A percentile compares a stretch with the other conserved stretches of the same genome.
Evolutionary conservation across 1,140 invertebrate species (phyloP).

Genomic region (Probaryconus sp.): DNA sequence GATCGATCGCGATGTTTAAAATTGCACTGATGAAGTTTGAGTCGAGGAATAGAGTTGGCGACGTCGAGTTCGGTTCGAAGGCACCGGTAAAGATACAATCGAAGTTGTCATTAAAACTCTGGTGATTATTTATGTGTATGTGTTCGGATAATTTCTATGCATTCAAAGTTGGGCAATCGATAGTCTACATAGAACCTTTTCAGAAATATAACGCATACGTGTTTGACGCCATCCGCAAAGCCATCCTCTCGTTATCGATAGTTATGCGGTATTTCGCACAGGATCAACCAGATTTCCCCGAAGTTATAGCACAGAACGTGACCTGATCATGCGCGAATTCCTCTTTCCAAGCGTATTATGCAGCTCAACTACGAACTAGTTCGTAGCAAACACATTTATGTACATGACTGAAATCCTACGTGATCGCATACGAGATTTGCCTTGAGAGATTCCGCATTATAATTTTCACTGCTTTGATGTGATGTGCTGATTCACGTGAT

Average conservation of each 20-base stretch:
- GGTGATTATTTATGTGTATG: conserved; percentile 36
- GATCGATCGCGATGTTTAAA: too few species aligned
- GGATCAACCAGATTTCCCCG: conserved; percentile 58
- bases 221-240: conserved; percentile 61
- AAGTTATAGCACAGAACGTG: conserved; percentile 60
- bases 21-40: too few species aligned
- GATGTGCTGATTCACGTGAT: conserved; percentile 54
- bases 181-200: conserved; percentile 43
- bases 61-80: too few species aligned
- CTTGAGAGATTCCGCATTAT: conserved; percentile 54
- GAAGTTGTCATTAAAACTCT: conserved; percentile 18
- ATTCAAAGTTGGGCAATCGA: conserved; percentile 48
- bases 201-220: conserved; percentile 61
- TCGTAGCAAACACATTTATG: conserved; percentile 59
- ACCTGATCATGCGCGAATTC: conserved; percentile 60
- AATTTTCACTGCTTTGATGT: conserved; percentile 59
- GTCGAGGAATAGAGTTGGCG: too few species aligned
- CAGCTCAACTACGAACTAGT: conserved; percentile 61
- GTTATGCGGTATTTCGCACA: conserved; percentile 61
- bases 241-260: conserved; percentile 61
- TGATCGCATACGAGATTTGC: conserved; percentile 56
- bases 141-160: conserved; percentile 45
- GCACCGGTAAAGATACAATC: conserved; percentile 44
- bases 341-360: conserved; percentile 60
- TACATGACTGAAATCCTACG: conserved; percentile 58